A percentile compares a stretch with the other conserved stretches of the same genome.
These are phyloP conservation scores for Opisthograptis luteolata DNA, from an alignment of 2,888 invertebrate genomes.

Conservation along the genomic window DNA sequence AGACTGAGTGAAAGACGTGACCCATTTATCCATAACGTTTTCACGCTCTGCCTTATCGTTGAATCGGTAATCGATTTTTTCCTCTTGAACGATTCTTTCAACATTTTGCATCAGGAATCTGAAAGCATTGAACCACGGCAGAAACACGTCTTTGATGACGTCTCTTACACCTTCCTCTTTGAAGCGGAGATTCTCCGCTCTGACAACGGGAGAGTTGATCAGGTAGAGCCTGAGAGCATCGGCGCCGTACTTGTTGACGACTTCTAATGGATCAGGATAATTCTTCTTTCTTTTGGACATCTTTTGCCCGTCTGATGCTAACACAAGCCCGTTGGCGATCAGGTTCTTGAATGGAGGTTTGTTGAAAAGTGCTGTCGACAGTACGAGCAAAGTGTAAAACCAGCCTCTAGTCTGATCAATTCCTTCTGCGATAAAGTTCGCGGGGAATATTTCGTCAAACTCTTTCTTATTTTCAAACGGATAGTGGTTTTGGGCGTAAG, in stretches of 20 bases:
- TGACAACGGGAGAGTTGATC: conserved; percentile 98
- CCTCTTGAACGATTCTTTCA: conserved; percentile 90
- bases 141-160: conserved; percentile 97
- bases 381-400: conserved; percentile 99
- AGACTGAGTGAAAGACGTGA: conserved; percentile 97
- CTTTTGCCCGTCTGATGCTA: conserved; percentile 99
- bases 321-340: conserved; percentile 97
- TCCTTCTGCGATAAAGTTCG: conserved; percentile 99
- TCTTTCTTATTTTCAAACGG: conserved; percentile 96
- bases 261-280: conserved; percentile 97
- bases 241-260: conserved; percentile 96
- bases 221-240: conserved; percentile 98
- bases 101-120: conserved; percentile 98
- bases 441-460: conserved; percentile 96
- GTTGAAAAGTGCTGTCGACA: conserved; percentile 97
- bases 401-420: conserved; percentile 99
- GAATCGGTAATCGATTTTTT: conserved; percentile 81
- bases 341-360: conserved; percentile 99
- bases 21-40: conserved; percentile 99
- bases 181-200: conserved; percentile 97
- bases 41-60: conserved; percentile 79
- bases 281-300: conserved; percentile 99
- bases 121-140: conserved; percentile 98
- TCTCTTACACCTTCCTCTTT: conserved; percentile 99
- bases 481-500: conserved; percentile 98